Conservation (phyloP, 2,797 vertebrate genomes). For the Molossus molossus region DNA sequence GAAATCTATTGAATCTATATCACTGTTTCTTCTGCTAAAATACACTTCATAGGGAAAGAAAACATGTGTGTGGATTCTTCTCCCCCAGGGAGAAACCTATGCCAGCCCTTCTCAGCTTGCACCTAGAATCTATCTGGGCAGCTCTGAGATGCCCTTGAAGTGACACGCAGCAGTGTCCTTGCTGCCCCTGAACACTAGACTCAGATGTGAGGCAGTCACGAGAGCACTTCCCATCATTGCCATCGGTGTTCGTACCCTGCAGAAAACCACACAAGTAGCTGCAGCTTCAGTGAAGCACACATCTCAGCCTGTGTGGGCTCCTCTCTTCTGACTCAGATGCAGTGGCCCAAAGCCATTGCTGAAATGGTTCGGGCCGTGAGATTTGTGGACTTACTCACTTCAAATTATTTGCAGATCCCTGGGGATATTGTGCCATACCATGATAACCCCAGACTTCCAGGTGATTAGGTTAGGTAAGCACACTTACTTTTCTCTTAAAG, state of each 20-base stretch:
- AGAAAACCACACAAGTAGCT: neutral
- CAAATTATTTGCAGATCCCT: neutral
- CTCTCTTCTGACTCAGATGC: neutral
- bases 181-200: neutral
- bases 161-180: fast-evolving
- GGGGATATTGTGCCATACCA: neutral
- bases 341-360: neutral
- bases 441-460: neutral
- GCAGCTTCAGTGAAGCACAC: neutral
- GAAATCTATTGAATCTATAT: neutral
- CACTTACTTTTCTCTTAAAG: neutral
- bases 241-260: neutral
- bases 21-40: neutral
- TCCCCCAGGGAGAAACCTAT: neutral
- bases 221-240: neutral
- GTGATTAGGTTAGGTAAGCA: neutral
- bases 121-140: neutral
- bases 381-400: neutral
- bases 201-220: neutral
- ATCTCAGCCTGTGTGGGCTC: neutral
- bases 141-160: neutral
- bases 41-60: neutral
- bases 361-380: neutral
- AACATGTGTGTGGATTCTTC: neutral
- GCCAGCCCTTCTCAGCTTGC: neutral